These are phyloP conservation scores for Electrona antarctica DNA, from an alignment of 2,113 vertebrate genomes.

Conservation along the genomic window DNA sequence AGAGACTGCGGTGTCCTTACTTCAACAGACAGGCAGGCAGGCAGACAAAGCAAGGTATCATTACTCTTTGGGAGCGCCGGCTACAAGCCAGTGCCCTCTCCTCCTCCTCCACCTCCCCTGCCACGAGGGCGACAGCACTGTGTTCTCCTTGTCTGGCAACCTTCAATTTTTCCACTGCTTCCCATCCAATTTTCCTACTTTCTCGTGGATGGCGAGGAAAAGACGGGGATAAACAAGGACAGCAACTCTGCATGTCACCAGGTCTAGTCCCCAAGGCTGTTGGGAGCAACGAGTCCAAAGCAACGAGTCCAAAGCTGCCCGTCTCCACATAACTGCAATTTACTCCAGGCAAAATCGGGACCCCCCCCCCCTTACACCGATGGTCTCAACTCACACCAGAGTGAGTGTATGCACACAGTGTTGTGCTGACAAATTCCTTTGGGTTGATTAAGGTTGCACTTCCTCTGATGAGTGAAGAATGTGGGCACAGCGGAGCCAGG, in stretches of 20 bases:
- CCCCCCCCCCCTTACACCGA: constrained; percentile 24
- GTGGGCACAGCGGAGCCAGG: constrained; percentile 36
- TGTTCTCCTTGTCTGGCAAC: constrained; percentile 39
- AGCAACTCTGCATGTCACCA: constrained; percentile 44
- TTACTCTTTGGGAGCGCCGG: constrained; percentile 40
- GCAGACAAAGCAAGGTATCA: constrained; percentile 30
- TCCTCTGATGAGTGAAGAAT: constrained; percentile 51
- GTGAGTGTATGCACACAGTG: constrained; percentile 33
- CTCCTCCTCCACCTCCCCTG: constrained; percentile 8
- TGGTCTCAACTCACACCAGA: constrained; percentile 44
- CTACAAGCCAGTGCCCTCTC: constrained; percentile 42
- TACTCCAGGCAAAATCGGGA: constrained; percentile 31
- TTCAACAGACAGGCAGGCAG: constrained; percentile 43
- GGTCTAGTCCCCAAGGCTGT: constrained; percentile 12
- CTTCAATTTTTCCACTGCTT: constrained; percentile 51
- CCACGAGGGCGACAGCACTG: constrained; percentile 13
- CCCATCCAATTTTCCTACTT: constrained; percentile 51
- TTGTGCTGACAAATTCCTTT: constrained; percentile 50
- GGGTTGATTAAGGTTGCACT: constrained; percentile 46
- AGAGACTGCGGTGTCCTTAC: constrained; percentile 39
- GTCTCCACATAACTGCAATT: constrained; percentile 12
- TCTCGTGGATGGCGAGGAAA: constrained; percentile 46
- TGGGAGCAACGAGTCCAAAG: neutral
- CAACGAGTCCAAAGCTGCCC: neutral
- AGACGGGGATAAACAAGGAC: constrained; percentile 21